Percentiles rank a stretch among this genome's conserved stretches.
These are phyloP conservation scores for Pocillopora damicornis DNA, from an alignment of 64 coral and sea anemone genomes.

Conservation along the genomic window DNA sequence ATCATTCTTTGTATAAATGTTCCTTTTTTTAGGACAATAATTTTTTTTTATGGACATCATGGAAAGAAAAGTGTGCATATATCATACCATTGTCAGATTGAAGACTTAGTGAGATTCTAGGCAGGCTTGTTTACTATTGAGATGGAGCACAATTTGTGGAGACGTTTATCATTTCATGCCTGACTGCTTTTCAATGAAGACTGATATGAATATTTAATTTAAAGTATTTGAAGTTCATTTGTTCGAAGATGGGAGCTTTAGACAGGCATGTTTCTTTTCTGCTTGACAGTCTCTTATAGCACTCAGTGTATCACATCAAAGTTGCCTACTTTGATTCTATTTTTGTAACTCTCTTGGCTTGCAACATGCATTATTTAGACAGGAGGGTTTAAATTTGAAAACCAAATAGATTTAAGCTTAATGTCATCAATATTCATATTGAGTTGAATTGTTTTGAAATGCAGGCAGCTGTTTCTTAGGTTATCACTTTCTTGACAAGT, in stretches of 20 bases:
- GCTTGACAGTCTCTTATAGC: neutral
- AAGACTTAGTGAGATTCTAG: neutral
- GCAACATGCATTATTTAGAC: constrained; percentile 25
- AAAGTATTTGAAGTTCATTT: neutral
- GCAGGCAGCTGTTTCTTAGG: constrained; percentile 80
- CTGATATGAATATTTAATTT: neutral
- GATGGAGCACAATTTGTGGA: neutral
- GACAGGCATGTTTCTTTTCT: neutral
- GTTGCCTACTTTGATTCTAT: neutral
- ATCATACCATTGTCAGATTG: neutral
- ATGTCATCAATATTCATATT: constrained; percentile 74
- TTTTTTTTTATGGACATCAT: neutral
- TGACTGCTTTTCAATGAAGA: neutral
- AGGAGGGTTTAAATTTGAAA: constrained; percentile 65
- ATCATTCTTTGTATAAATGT: neutral
- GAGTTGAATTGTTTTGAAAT: constrained; percentile 29
- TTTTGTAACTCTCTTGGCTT: constrained; percentile 5
- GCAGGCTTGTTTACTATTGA: neutral
- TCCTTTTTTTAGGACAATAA: neutral
- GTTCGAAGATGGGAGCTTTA: neutral
- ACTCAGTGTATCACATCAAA: neutral
- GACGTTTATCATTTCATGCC: neutral
- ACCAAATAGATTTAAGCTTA: constrained; percentile 36
- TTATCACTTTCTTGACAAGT: constrained; percentile 67
- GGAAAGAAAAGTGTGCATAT: neutral